These are phyloP conservation scores for human DNA, from an alignment of 2,113 vertebrate species.

Conservation along the genomic window GRCh38 chr2:36722001-36722500, in stretches of 20 bases:
- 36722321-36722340: not conserved
- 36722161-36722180: not conserved
- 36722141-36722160: not conserved
- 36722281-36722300: not conserved
- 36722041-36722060: not conserved
- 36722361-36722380: slow-evolving; percentile 35
- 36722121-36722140: not conserved
- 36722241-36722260: not conserved
- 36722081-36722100: not conserved
- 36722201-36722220: not conserved
- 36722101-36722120: not conserved
- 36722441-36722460: not conserved
- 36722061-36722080: not conserved
- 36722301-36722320: not conserved
- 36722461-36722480: not conserved
- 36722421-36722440: not conserved
- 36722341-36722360: not conserved
- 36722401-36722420: not conserved
- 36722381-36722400: not conserved
- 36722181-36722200: not conserved
- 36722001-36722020: not conserved
- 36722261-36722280: not conserved
- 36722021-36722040: not conserved
- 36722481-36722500: not conserved
- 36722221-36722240: accelerated